Percentiles rank a stretch among this genome's conserved stretches.
These are phyloP conservation scores for Podarcis muralis DNA, from an alignment of 2,113 vertebrate species.

Conservation along the genomic window DNA sequence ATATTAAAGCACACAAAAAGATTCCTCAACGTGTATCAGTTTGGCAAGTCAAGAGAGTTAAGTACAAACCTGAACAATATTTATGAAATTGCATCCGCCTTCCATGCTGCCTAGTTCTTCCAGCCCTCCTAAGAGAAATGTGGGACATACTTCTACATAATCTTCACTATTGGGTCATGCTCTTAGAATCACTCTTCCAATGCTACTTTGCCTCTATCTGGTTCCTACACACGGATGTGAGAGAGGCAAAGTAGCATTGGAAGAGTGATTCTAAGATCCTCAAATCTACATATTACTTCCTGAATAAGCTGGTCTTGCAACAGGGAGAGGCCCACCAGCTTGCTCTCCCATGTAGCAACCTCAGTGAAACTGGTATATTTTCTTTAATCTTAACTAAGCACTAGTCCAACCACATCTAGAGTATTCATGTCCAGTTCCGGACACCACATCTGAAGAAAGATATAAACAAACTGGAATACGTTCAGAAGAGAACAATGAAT, in stretches of 20 bases:
- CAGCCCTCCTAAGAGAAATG: background rate
- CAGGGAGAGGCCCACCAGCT: background rate
- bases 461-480: no score
- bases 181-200: background rate
- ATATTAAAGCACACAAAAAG: background rate
- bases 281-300: background rate
- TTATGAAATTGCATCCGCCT: background rate
- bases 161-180: background rate
- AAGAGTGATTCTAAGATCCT: background rate
- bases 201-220: background rate
- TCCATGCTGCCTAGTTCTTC: background rate
- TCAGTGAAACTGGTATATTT: background rate
- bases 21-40: constrained; percentile 9
- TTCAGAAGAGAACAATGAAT: background rate
- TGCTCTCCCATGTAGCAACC: background rate
- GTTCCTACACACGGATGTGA: background rate
- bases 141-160: background rate
- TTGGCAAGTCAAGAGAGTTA: background rate
- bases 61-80: background rate
- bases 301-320: background rate
- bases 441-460: background rate
- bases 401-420: background rate
- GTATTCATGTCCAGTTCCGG: background rate
- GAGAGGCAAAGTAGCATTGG: no score
- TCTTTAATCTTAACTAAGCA: background rate